A percentile compares a stretch with the other conserved stretches of the same genome.
Evolutionary conservation across 2,888 invertebrate species (phyloP).

Genomic region (Rotaria macrura): DNA sequence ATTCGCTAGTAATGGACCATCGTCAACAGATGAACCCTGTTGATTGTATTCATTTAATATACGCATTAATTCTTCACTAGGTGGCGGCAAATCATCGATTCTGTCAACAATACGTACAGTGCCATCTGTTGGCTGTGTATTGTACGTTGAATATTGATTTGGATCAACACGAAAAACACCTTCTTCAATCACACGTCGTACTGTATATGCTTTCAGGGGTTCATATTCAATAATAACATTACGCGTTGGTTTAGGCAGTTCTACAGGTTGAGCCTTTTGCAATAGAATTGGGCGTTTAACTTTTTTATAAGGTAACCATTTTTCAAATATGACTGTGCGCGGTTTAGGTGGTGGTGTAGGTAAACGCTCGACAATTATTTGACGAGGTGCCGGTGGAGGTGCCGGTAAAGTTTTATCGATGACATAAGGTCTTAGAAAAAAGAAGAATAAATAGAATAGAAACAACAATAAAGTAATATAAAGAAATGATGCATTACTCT

Average conservation of each 20-base stretch:
- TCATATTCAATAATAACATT: slow-evolving; percentile 8
- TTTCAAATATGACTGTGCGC: slow-evolving; percentile 3
- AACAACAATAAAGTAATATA: no score
- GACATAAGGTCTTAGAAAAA: not conserved
- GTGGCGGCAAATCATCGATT: slow-evolving; percentile 7
- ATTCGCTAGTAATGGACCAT: no score
- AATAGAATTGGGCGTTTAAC: not conserved
- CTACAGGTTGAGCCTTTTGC: not conserved
- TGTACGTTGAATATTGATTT: not conserved
- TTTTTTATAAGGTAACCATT: not conserved
- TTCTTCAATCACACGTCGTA: slow-evolving; percentile 13
- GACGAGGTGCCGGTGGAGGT: not conserved
- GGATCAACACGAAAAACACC: slow-evolving; percentile 15
- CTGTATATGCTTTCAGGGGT: not conserved
- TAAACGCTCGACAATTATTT: not conserved
- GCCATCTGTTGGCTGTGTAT: not conserved
- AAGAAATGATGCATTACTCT: not conserved
- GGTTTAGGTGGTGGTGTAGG: slow-evolving; percentile 19
- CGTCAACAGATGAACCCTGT: no score
- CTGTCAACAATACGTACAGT: not conserved
- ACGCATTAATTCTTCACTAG: not conserved
- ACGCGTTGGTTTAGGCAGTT: not conserved
- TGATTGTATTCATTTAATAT: not conserved
- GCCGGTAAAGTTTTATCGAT: not conserved
- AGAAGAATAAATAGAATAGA: no score